Conservation (phyloP, 2,888 invertebrate genomes). For the Nemapogon koenigi region DNA sequence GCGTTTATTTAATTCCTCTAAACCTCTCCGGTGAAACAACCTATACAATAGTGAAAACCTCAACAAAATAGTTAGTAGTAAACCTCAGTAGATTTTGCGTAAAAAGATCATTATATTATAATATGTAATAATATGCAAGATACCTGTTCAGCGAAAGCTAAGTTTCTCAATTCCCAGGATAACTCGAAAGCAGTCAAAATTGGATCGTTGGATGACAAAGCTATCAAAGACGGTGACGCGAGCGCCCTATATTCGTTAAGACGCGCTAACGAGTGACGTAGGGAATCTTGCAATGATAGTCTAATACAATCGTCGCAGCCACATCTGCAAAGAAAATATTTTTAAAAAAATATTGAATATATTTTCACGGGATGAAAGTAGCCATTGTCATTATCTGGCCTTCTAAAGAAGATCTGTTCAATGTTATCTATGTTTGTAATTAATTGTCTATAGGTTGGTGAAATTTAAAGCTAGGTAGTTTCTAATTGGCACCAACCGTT, state of each 20-base stretch:
- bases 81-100: too few species aligned
- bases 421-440: too few species aligned
- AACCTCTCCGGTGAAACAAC: too few species aligned
- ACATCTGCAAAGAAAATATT: constrained; percentile 64
- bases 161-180: constrained; percentile 90
- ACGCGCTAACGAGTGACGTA: constrained; percentile 85
- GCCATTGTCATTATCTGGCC: too few species aligned
- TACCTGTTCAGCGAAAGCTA: constrained; percentile 87
- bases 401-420: too few species aligned
- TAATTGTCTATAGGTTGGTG: too few species aligned
- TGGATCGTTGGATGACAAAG: constrained; percentile 91
- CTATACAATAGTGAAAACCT: too few species aligned
- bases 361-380: not conserved
- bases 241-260: constrained; percentile 93
- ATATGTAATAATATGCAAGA: constrained; percentile 12
- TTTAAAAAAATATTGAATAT: not conserved
- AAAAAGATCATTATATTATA: constrained; percentile 27
- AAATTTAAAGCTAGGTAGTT: too few species aligned
- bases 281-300: constrained; percentile 74
- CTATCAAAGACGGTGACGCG: constrained; percentile 92
- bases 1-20: too few species aligned
- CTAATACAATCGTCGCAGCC: constrained; percentile 89
- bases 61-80: too few species aligned
- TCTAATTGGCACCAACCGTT: too few species aligned
- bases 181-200: constrained; percentile 93